Conservation (phyloP, 2,888 invertebrate species). For the Phlogophora meticulosa region DNA sequence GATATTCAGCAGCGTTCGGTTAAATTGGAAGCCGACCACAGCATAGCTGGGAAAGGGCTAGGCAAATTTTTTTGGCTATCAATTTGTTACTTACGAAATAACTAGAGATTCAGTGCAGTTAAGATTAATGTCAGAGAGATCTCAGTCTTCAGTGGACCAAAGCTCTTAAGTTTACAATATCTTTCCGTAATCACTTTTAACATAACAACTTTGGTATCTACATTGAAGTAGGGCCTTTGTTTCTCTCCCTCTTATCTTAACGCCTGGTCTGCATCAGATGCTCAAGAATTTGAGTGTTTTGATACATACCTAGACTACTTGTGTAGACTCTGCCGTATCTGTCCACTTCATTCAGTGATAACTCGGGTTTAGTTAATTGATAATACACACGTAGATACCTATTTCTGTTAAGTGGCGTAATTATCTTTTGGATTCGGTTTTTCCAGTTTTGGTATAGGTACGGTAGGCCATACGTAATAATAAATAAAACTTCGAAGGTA, state of each 20-base stretch:
- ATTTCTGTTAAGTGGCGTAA: conserved; percentile 5
- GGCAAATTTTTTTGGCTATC: too few species aligned
- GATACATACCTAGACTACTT: conserved; percentile 19
- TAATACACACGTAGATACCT: neutral
- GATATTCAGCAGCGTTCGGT: too few species aligned
- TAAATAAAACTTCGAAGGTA: too few species aligned
- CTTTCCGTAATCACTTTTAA: conserved; percentile 14
- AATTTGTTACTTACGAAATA: too few species aligned
- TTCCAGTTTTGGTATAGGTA: too few species aligned
- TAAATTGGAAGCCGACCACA: too few species aligned
- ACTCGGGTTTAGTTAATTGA: conserved; percentile 31
- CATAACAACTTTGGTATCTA: neutral
- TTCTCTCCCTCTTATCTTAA: conserved; percentile 15
- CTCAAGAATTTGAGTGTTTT: conserved; percentile 48
- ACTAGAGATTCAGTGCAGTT: too few species aligned
- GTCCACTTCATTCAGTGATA: conserved; percentile 34
- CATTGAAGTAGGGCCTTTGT: conserved; percentile 14
- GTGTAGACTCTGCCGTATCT: conserved; percentile 15
- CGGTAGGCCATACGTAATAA: too few species aligned
- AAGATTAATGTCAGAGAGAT: neutral
- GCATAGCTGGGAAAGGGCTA: too few species aligned
- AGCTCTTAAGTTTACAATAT: neutral
- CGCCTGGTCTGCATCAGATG: conserved; percentile 35
- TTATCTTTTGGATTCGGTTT: neutral
- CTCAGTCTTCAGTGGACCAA: too few species aligned